These are phyloP conservation scores for Oreonectes daqikongensis DNA, from an alignment of 2,797 vertebrate species.

Conservation along the genomic window DNA sequence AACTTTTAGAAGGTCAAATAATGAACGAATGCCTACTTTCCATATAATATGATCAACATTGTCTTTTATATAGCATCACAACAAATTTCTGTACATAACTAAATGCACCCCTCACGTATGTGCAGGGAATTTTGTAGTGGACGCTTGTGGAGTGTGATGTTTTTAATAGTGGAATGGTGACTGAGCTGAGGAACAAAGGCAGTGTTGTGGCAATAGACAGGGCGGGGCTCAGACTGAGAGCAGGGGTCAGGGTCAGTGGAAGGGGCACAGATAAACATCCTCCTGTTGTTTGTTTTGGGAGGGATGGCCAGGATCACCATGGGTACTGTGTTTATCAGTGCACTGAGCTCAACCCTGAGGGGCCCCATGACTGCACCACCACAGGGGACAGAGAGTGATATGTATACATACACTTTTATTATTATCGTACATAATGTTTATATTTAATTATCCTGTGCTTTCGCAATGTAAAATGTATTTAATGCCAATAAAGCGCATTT, in stretches of 20 bases:
- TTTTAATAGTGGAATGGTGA: conserved; percentile 48
- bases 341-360: conserved; percentile 76
- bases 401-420: too few species aligned
- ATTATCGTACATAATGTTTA: too few species aligned
- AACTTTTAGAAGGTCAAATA: not conserved
- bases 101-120: too few species aligned
- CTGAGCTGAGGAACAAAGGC: conserved; percentile 56
- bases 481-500: too few species aligned
- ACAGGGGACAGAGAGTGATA: conserved; percentile 41
- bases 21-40: too few species aligned
- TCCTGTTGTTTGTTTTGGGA: conserved; percentile 74
- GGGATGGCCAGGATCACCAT: conserved; percentile 72
- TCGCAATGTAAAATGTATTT: too few species aligned
- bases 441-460: too few species aligned
- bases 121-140: conserved; percentile 7
- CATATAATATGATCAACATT: too few species aligned
- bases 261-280: conserved; percentile 74
- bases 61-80: too few species aligned
- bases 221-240: conserved; percentile 53
- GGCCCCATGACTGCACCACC: conserved; percentile 53
- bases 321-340: conserved; percentile 76
- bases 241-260: conserved; percentile 60
- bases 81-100: too few species aligned
- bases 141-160: conserved; percentile 16
- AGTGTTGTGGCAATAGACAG: conserved; percentile 61